phyloP scores from a whole-genome alignment of 2,797 vertebrate species.

The Gallinago nigripennis region DNA sequence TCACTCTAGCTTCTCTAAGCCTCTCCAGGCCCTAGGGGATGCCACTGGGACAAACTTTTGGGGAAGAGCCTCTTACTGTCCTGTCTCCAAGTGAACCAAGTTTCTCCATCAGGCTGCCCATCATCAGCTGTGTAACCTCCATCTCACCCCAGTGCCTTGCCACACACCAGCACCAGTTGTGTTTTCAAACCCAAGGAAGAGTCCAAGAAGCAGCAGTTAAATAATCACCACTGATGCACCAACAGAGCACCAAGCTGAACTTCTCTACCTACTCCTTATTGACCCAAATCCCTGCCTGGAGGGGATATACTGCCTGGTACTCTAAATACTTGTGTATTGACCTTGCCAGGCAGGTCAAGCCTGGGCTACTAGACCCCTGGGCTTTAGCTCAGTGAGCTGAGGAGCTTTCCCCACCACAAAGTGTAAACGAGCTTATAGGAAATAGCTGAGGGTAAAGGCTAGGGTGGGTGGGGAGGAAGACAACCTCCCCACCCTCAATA shows the following conservation, averaged over 20 bases:
- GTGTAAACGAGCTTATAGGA: conserved; percentile 14
- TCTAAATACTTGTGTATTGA: neutral
- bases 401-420: neutral
- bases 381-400: neutral
- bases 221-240: accelerated
- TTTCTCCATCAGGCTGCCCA: neutral
- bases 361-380: neutral
- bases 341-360: too few relatives aligned
- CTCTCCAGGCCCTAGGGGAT: accelerated
- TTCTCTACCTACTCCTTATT: neutral
- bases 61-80: neutral
- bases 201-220: neutral
- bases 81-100: neutral
- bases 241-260: too few relatives aligned
- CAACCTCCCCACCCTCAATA: neutral
- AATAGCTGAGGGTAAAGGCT: conserved; percentile 20
- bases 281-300: neutral
- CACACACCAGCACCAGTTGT: too few relatives aligned
- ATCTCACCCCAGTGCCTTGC: neutral
- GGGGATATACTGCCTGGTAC: too few relatives aligned
- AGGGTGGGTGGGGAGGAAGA: neutral
- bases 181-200: neutral
- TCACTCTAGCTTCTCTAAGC: neutral
- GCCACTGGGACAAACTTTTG: neutral
- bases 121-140: neutral